Conservation (phyloP, 2,888 invertebrate genomes). For the Rhagonycha fulva region DNA sequence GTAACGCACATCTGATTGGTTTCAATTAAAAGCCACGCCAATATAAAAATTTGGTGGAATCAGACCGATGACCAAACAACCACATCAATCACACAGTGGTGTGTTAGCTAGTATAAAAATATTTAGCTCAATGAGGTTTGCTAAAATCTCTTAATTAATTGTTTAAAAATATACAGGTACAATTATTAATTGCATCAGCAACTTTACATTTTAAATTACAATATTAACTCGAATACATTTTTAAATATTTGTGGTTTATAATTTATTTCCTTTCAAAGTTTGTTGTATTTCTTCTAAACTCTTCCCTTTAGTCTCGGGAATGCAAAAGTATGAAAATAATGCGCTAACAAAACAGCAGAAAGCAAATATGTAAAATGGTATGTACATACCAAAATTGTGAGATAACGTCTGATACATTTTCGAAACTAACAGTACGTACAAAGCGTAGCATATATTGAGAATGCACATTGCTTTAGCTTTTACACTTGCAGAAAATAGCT, state of each 20-base stretch:
- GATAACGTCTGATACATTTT: constrained; percentile 45
- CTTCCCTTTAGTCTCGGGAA: constrained; percentile 51
- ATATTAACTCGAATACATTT: background rate
- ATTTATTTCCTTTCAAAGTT: constrained; percentile 27
- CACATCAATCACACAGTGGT: no score
- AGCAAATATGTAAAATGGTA: constrained; percentile 44
- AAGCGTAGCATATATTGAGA: constrained; percentile 39
- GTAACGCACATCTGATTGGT: no score
- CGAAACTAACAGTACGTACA: constrained; percentile 34
- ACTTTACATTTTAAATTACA: background rate
- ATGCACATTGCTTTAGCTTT: constrained; percentile 43
- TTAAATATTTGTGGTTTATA: background rate
- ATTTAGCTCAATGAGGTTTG: no score
- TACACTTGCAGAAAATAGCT: constrained; percentile 45
- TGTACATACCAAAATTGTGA: constrained; percentile 41
- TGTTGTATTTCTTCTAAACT: constrained; percentile 52
- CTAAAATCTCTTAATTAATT: background rate
- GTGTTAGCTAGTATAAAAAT: no score
- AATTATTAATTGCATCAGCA: background rate
- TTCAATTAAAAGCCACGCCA: no score
- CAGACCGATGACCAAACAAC: no score
- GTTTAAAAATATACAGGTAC: background rate
- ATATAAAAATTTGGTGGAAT: no score
- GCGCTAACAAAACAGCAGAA: constrained; percentile 37
- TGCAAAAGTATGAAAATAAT: constrained; percentile 40